Evolutionary conservation across 2,888 invertebrate species (phyloP).

Genomic region (Acanthosepion esculentum): DNA sequence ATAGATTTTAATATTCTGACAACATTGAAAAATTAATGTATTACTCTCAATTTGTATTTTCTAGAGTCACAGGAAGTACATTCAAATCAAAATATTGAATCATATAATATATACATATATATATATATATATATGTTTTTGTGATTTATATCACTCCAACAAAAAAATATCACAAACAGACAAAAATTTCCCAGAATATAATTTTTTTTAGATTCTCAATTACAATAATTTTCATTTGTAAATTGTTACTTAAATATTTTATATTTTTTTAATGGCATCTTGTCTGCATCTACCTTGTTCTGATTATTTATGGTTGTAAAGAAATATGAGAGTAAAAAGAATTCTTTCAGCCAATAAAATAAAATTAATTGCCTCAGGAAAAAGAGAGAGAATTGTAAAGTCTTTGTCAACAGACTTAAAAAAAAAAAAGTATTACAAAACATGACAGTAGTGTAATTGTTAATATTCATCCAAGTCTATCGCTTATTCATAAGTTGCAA

Average conservation of each 20-base stretch:
- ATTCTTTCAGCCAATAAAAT: background rate
- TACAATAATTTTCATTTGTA: background rate
- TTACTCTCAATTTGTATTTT: no score
- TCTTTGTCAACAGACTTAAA: background rate
- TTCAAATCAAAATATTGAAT: no score
- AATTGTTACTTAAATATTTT: background rate
- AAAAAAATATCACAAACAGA: no score
- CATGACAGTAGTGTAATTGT: background rate
- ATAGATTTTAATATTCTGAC: no score
- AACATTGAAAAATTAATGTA: no score
- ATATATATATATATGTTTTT: no score
- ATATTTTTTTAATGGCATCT: background rate
- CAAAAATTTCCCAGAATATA: no score
- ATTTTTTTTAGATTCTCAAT: no score
- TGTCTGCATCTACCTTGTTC: background rate
- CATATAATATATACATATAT: no score
- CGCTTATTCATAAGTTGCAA: background rate
- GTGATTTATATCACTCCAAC: no score
- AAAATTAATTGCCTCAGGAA: background rate
- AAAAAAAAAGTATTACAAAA: background rate
- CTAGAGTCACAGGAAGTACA: no score
- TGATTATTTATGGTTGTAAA: background rate
- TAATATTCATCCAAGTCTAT: conserved; percentile 3
- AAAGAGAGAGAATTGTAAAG: background rate
- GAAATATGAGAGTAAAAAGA: background rate